Base-by-base conservation (phyloP, 1,140 invertebrate genomes). In the Piezodorus guildinii region DNA sequence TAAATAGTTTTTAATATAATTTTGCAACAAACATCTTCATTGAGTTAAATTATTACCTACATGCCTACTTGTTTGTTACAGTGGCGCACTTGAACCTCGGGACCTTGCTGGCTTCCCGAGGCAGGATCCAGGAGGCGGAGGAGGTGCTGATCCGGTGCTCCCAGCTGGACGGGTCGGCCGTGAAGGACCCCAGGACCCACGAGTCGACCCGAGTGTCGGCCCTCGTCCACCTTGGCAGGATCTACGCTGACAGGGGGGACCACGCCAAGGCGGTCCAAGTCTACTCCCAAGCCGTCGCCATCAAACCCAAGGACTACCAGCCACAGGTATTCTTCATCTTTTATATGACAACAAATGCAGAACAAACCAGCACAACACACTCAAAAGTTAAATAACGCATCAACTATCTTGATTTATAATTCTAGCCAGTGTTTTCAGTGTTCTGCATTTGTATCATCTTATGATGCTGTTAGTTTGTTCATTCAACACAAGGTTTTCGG, bases 71-170 rank as follows among this genome's bases (percentile, higher is more conserved):
- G 43, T 25, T n/a, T 62, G 54, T 71, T 84, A 25, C 81, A 96
- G 93, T 96, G 81, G 95, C 94, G 46, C 92, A 97, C 77, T 83
- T 97, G 64, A 97, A 96, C 73, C 80, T 96, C 70, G 95, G 92
- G 1, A 85, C 92, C 66, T 86, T 93, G 23, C 79, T 94, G 66
- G 86, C 89, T 67, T 82, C 88, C 10, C 78, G 90, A 58, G 92
- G 91, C 14, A 79, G 87, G 54, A 83, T 85, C 67, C 81, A 86
- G 56, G 91, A 95, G 72, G 94, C 94, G 14, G 86, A 86, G 43
- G 82, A 86, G 67, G 85, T 91, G 52, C 84, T 96, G 58, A 77
- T 85, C 25, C 81, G 88, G 60, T 94, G 91, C 68, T 83, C 89
- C 9, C 82, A 84, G 39, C 78, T 96, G 39, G 91, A 95, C 69